phyloP scores from a whole-genome alignment of 2,888 invertebrate genomes.

The Chymomyza fuscimana region DNA sequence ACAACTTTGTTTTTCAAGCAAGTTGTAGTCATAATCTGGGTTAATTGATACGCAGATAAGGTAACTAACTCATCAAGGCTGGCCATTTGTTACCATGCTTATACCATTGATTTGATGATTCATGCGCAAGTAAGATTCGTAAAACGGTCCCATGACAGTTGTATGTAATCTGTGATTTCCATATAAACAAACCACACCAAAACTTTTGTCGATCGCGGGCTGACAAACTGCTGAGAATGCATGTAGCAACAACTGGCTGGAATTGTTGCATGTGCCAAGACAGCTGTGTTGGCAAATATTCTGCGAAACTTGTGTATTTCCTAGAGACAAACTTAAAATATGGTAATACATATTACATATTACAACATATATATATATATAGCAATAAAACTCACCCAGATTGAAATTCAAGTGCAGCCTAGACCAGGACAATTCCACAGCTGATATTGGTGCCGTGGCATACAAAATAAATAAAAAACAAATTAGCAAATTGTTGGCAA shows the following conservation, averaged over 20 bases:
- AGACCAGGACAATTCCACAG: neutral
- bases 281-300: neutral
- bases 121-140: too few species aligned
- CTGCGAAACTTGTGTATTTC: neutral
- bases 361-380: neutral
- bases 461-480: neutral
- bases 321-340: neutral
- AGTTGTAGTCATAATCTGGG: slow-evolving; percentile 39
- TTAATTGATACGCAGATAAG: slow-evolving; percentile 62
- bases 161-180: neutral
- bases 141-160: neutral
- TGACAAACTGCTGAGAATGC: neutral
- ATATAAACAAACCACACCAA: neutral
- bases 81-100: too few species aligned
- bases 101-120: neutral
- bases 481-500: neutral
- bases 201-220: neutral
- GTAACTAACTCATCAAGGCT: neutral
- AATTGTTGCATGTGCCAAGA: neutral
- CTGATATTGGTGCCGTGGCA: neutral
- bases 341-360: neutral
- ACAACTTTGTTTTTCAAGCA: neutral
- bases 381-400: neutral
- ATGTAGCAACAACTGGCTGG: neutral
- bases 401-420: neutral